Base-by-base conservation (phyloP, 2,888 invertebrate species). In the Melangyna quadrimaculata region DNA sequence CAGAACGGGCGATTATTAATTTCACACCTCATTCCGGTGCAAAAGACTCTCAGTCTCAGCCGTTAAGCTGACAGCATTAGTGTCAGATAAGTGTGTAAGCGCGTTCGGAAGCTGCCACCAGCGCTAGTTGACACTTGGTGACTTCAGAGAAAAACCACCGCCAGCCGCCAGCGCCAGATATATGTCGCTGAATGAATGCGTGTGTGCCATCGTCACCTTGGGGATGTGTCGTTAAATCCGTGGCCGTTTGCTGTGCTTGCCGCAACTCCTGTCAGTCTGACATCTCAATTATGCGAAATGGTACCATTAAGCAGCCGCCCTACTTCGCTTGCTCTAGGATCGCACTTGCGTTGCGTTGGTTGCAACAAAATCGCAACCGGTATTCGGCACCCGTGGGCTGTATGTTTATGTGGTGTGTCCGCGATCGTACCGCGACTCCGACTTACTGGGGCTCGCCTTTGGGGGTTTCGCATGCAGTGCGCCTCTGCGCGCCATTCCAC, bases 251-350 rank as follows among this genome's bases (percentile, higher is more conserved):
- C 71, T 55, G n/a, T n/a, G 73, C 70, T 71, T 40, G 61, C 69
- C 37, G 57, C 67, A 45, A 65, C 72, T 86, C 84, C 84, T 80
- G 82, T 87, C 74, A 55, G 65, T 59, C 73, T 78, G 87, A 87
- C 87, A 82, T 81, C 87, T 87, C 87, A 87, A 87, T 87, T 87
- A 87, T 87, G 86, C 84, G 70, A 72, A 87, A 81, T 74, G 78
- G 77, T 71, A 82, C 81, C 87, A 87, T 78, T 78, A 84, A 81
- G 65, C 80, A 72, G 73, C 80, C 70, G 70, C 70, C 77, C 86
- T 61, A 35, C 43, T 74, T 37, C 53, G 53, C 48, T 45, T 12
- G 57, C 12, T 59, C 14, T 37, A 1, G 22, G 8, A 22, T 59
- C 17, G 35, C 3, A 14, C 12, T 48, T 22, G 43, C 65, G 14